Evolutionary conservation across 1,140 invertebrate species (phyloP).

Genomic region (Holcopasites calliopsidis): DNA sequence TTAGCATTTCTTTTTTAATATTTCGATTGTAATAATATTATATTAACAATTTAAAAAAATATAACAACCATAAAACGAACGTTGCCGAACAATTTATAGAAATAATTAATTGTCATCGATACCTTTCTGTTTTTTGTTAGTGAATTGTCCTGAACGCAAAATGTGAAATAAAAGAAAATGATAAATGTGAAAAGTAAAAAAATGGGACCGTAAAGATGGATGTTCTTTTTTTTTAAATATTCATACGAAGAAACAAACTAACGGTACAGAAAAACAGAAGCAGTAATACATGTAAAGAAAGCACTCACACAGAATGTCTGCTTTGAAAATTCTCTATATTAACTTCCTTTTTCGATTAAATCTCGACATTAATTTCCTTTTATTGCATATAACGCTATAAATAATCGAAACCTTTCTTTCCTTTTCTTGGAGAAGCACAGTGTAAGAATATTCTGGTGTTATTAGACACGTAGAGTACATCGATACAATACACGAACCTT

Average conservation of each 20-base stretch:
- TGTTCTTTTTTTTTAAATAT: too few relatives aligned
- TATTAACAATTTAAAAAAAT: constrained; percentile 27
- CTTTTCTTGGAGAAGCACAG: constrained; percentile 26
- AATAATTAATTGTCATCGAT: neutral
- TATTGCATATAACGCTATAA: constrained; percentile 38
- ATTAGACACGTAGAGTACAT: constrained; percentile 37
- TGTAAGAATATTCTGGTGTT: constrained; percentile 46
- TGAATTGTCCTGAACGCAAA: neutral
- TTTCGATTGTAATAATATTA: constrained; percentile 5
- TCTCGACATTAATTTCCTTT: constrained; percentile 39
- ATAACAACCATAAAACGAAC: constrained; percentile 19
- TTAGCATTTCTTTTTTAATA: constrained; percentile 14
- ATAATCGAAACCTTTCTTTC: constrained; percentile 25
- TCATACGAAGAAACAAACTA: neutral
- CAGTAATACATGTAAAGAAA: constrained; percentile 29
- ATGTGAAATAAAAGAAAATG: neutral
- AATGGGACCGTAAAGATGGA: neutral
- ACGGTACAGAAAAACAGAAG: constrained; percentile 25
- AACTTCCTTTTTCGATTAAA: constrained; percentile 34
- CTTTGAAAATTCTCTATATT: constrained; percentile 49
- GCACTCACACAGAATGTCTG: constrained; percentile 38
- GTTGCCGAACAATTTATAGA: constrained; percentile 8
- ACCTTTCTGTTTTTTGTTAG: neutral
- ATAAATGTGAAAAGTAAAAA: neutral
- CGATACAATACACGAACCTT: constrained; percentile 45